Evolutionary conservation across 2,888 invertebrate species (phyloP).

Genomic region (Aleiodes alternator): DNA sequence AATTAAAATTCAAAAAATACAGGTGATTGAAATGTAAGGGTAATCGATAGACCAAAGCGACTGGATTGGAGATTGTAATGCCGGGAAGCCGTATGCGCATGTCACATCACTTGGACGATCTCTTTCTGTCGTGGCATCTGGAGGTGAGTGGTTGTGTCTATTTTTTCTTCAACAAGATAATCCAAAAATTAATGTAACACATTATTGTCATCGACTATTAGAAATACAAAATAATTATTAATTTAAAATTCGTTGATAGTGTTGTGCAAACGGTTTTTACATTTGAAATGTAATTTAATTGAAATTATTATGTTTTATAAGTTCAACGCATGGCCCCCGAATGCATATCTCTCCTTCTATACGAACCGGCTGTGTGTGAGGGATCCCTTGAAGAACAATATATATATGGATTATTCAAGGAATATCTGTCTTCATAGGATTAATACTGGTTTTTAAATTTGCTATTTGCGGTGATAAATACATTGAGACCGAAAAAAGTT

Average conservation of each 20-base stretch:
- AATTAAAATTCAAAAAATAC: constrained; percentile 21
- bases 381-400: no score
- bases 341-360: constrained; percentile 27
- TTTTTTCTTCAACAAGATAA: constrained; percentile 60
- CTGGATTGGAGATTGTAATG: constrained; percentile 62
- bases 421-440: neutral
- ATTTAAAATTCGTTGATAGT: constrained; percentile 56
- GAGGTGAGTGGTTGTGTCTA: constrained; percentile 74
- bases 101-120: constrained; percentile 71
- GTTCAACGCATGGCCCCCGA: constrained; percentile 52
- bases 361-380: constrained; percentile 44
- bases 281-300: constrained; percentile 7
- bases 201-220: constrained; percentile 62
- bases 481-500: no score
- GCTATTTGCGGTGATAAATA: no score
- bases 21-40: constrained; percentile 37
- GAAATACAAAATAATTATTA: constrained; percentile 64
- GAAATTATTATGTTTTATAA: constrained; percentile 42
- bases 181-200: constrained; percentile 62
- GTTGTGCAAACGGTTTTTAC: constrained; percentile 65
- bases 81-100: constrained; percentile 70
- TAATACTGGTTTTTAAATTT: neutral
- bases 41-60: constrained; percentile 62
- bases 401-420: no score
- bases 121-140: constrained; percentile 75